Evolutionary conservation across 2,113 vertebrate genomes (phyloP), one percentile per base, ranked within the genome.

Genomic region (Martes martes): DNA sequence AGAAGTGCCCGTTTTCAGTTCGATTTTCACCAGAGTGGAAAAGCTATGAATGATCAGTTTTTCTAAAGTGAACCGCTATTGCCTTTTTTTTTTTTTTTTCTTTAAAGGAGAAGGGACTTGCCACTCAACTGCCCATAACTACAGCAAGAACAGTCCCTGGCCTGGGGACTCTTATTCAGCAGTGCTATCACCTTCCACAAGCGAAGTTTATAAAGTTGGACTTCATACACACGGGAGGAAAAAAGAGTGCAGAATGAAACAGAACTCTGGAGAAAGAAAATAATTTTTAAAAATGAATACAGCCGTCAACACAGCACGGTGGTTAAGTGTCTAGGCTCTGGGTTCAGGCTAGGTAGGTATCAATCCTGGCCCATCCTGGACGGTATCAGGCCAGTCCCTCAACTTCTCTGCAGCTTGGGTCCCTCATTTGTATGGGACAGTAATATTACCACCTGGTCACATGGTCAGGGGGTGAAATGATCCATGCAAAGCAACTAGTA

Each of bases 21-120:
- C 47, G 93, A 74, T 97, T 97, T 97, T 95, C 88, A 86, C 71
- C 23, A 89, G 94, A 95, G 84, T 59, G 82, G 42, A 95, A 97
- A 86, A 82, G 84, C 92, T 98, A 61, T 95, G 96, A 97, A 93
- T 96, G 42, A 96, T 96, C 92, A 88, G 88, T 92, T 97, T 98
- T 97, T 91, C 96, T 95, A 89, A 95, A 97, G 92, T 45, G 86
- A 97, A 96, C 81, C 2, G 6, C 59, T n/a, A 88, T 31, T 67
- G 47, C 55, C 69, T 94, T 88, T 36, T 36, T 36, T 36, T 31
- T 33, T 67, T 67, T 65, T 65, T 67, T 67, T 69, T 69, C n/a
- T 96, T 95, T 74, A 86, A 89, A 97, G 90, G 23, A 93, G 92
- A 95, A 96, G 79, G 92, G 67, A 94, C 95, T 96, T 89, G 94